Evolutionary conservation across 1,140 invertebrate species (phyloP), one percentile per base, ranked within the genome.

Genomic region (Saxidomus purpurata): DNA sequence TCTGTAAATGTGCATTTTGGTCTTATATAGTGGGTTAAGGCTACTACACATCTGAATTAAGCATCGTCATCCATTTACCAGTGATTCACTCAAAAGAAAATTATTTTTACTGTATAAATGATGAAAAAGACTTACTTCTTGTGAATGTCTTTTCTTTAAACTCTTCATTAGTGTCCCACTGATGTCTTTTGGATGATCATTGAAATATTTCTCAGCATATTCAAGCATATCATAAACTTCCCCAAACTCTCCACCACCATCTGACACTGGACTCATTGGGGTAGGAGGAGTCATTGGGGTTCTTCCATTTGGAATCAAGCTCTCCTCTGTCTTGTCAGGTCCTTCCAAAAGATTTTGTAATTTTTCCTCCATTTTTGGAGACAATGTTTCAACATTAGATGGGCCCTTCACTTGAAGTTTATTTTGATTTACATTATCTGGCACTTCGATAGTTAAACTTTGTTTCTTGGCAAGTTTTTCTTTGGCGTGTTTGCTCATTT

Each of bases 191-290:
- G 98, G 97, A 93, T 99, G 98, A 83, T 97, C 97, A 95, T 99
- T 99, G 96, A 98, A 99, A 96, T 98, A 98, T 89, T 98, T 97
- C 92, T 99, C 98, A 19, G 98, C 99, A 96, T 98, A 99, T 93
- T 99, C 98, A 0, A 98, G 96, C 94, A 99, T 98, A 93, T 99
- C 98, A 94, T 97, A 98, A 92, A 97, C 55, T 52, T 76, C 87
- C 28, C 79, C 87, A 77, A 87, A 61, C 86, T 91, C 82, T 91
- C 92, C 40, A 49, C 80, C 69, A 92, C 92, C n/a, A 47, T 89
- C 36, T 52, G 84, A 87, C 52, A 90, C 80, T 36, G 84, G 79
- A 47, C 76, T 69, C 47, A 81, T 31, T 31, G 79, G 89, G 28
- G 81, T 71, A 40, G 71, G 59, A 4, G 84, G 89, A 47, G 84